Evolutionary conservation across 1,140 invertebrate genomes (phyloP).

Genomic region (Helicoverpa armigera): DNA sequence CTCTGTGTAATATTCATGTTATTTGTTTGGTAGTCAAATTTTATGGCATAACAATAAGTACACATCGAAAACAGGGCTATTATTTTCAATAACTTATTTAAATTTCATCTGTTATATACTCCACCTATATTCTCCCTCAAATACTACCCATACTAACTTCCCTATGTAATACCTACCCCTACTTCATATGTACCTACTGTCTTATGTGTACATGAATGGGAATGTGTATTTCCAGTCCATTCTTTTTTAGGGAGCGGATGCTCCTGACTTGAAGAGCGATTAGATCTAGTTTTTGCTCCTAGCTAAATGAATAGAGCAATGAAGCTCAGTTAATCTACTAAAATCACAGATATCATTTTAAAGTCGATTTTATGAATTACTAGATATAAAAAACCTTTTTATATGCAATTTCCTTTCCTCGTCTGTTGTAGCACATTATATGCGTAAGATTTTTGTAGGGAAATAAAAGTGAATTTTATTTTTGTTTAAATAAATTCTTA

Average conservation of each 20-base stretch:
- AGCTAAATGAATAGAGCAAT: constrained; percentile 10
- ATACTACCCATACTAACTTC: too few species aligned
- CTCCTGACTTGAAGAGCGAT: neutral
- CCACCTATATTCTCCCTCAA: too few species aligned
- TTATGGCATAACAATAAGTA: neutral
- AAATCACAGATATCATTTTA: neutral
- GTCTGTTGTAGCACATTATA: too few species aligned
- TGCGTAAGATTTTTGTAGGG: neutral
- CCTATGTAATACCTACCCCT: too few species aligned
- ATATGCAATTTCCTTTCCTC: too few species aligned
- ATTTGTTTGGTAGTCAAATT: neutral
- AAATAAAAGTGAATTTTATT: neutral
- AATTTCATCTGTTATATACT: too few species aligned
- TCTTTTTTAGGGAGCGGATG: neutral
- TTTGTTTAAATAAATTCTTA: constrained; percentile 39
- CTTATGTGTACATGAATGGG: too few species aligned
- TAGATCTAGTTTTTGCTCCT: constrained; percentile 8
- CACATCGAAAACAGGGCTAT: neutral
- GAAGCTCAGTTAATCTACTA: constrained; percentile 15
- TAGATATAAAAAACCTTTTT: too few species aligned
- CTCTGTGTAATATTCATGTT: neutral
- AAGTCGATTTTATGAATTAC: neutral
- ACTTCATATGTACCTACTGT: too few species aligned
- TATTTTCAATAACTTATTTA: too few species aligned
- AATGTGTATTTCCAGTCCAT: too few species aligned